Conservation (phyloP, 2,113 vertebrate species). For the Crotalus tigris region DNA sequence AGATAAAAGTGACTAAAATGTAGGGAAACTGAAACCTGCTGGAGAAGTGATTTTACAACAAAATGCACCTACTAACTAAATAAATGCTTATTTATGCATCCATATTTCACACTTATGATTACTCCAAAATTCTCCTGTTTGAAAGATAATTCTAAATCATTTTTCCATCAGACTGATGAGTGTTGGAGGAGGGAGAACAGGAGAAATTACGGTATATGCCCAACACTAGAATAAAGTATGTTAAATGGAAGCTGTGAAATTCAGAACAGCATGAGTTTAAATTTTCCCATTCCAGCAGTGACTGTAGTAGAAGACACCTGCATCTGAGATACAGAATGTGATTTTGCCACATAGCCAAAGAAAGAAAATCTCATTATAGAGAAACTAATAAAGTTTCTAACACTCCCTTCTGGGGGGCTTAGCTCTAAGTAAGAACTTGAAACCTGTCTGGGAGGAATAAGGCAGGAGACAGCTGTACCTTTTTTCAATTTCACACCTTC, state of each 20-base stretch:
- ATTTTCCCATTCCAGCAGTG: background rate
- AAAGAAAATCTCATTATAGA: constrained; percentile 49
- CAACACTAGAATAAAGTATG: constrained; percentile 1
- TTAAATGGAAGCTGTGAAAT: constrained; percentile 5
- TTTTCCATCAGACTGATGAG: background rate
- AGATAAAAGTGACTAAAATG: background rate
- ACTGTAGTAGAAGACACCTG: background rate
- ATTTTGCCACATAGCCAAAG: constrained; percentile 29
- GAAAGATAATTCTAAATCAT: background rate
- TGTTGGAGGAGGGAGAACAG: background rate
- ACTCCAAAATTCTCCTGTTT: background rate
- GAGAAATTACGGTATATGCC: background rate
- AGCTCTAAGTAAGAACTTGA: constrained; percentile 49
- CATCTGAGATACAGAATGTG: constrained; percentile 32
- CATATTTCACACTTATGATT: background rate
- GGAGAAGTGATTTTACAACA: background rate
- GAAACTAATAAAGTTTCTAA: constrained; percentile 51
- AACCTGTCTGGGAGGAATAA: constrained; percentile 39
- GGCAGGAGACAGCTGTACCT: constrained; percentile 18
- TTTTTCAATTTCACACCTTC: constrained; percentile 60
- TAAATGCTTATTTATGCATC: background rate
- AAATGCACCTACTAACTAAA: background rate
- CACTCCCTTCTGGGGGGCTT: constrained; percentile 22
- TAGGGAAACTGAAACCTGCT: background rate
- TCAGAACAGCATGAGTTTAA: background rate